phyloP scores from a whole-genome alignment of 1,140 invertebrate species.

The Hirudo medicinalis region DNA sequence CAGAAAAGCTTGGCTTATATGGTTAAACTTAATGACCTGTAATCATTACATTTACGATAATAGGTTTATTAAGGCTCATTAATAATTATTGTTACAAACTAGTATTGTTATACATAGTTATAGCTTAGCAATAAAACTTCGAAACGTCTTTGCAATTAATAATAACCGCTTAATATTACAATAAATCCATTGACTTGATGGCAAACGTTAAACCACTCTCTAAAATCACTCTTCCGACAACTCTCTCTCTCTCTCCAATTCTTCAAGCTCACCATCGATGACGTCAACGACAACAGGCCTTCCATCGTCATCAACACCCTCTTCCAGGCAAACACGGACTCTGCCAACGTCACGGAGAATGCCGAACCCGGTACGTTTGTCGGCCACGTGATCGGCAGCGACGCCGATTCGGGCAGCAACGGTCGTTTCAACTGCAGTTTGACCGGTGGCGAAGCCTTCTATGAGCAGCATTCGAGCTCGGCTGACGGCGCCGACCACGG shows the following conservation, averaged over 20 bases:
- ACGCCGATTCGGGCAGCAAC: conserved; percentile 36
- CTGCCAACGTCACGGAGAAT: conserved; percentile 28
- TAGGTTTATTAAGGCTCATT: too few species aligned
- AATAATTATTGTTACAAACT: too few species aligned
- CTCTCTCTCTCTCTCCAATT: not conserved
- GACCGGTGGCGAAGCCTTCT: not conserved
- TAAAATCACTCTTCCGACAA: too few species aligned
- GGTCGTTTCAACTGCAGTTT: conserved; percentile 11
- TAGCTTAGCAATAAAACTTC: too few species aligned
- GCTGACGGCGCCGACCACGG: not conserved
- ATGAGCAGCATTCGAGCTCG: not conserved
- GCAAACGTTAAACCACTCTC: not conserved
- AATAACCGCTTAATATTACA: too few species aligned
- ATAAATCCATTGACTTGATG: too few species aligned
- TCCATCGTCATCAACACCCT: conserved; percentile 20
- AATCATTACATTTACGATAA: too few species aligned
- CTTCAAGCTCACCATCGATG: conserved; percentile 14
- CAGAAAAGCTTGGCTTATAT: too few species aligned
- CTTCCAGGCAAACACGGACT: not conserved
- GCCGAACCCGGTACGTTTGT: conserved; percentile 17
- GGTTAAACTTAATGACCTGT: too few species aligned
- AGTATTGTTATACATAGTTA: too few species aligned
- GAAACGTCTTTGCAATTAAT: too few species aligned
- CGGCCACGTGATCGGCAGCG: conserved; percentile 28
- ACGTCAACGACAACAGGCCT: conserved; percentile 22